Evolutionary conservation across 2,113 vertebrate species (phyloP), one percentile per base, ranked within the genome.

Genomic region (Orcinus orca): DNA sequence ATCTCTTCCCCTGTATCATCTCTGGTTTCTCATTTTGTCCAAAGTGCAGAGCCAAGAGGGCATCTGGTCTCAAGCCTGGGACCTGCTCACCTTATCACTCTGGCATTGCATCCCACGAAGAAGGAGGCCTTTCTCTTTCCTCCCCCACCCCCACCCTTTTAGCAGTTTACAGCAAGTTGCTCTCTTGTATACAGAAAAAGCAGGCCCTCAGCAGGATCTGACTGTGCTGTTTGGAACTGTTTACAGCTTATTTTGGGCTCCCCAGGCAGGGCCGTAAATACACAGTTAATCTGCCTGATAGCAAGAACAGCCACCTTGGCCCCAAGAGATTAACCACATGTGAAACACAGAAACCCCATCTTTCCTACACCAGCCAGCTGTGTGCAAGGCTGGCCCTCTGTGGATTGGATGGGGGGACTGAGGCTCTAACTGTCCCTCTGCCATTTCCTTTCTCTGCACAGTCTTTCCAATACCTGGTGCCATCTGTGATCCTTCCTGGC

Each of bases 11-110:
- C 36, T 83, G 95, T 97, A 96, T 98, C 98, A 97, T 96, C 97
- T 97, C 31, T 74, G 96, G 97, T 94, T 98, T 97, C 97, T 98
- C 93, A 85, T 98, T 98, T 98, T 97, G 98, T 98, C 97, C 98
- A 55, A 98, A 97, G 98, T 98, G 96, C 26, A 81, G 97, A 98
- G 98, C 97, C 97, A 98, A 96, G 98, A 98, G 98, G 96, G 67
- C 87, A 96, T 98, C 92, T 97, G 97, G 88, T 97, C 95, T 94
- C 95, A 95, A 29, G 97, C 90, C 81, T n/a, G 93, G 97, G 92
- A 97, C 53, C 97, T 63, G 33, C 97, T 98, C 97, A 73, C 97
- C 96, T 98, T 98, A 97, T 98, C 97, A 60, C 96, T 92, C 93
- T 82, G 83, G 25, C 96, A 44, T n/a, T 74, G 94, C 84, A 53